Conservation (phyloP, 2,888 invertebrate species). For the Orgyia antiqua region DNA sequence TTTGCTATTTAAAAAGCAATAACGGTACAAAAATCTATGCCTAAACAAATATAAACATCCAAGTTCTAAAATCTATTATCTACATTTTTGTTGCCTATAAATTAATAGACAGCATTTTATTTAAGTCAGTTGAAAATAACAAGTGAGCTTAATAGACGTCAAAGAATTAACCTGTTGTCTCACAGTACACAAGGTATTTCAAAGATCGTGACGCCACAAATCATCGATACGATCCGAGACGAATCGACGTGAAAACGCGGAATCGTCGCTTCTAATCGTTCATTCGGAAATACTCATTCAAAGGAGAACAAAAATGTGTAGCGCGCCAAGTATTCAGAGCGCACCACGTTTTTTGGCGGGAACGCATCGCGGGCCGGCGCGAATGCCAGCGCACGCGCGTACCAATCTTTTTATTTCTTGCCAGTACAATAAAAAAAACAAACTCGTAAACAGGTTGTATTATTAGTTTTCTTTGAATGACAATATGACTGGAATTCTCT, state of each 20-base stretch:
- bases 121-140: too few species aligned
- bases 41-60: too few species aligned
- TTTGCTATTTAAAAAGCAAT: slow-evolving; percentile 3
- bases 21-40: neutral
- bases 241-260: slow-evolving; percentile 56
- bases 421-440: slow-evolving; percentile 30
- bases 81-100: too few species aligned
- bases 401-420: slow-evolving; percentile 36
- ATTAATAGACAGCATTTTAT: too few species aligned
- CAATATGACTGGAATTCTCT: slow-evolving; percentile 36
- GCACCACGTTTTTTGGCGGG: slow-evolving; percentile 65
- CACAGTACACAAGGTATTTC: slow-evolving; percentile 38
- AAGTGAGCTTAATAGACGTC: slow-evolving; percentile 17
- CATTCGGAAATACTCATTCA: slow-evolving; percentile 37
- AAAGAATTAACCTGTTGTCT: slow-evolving; percentile 35
- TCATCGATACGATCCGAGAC: slow-evolving; percentile 53
- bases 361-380: slow-evolving; percentile 38
- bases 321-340: slow-evolving; percentile 53
- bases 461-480: slow-evolving; percentile 42
- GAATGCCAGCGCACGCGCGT: slow-evolving; percentile 66
- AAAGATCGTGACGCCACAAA: slow-evolving; percentile 54
- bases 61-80: too few species aligned
- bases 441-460: slow-evolving; percentile 56
- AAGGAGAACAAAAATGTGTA: slow-evolving; percentile 46
- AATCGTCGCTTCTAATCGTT: slow-evolving; percentile 44